Percentiles rank a stretch among this genome's conserved stretches.
Evolutionary conservation across 2,113 vertebrate species (phyloP).

Genomic region (Syngnathus scovelli): DNA sequence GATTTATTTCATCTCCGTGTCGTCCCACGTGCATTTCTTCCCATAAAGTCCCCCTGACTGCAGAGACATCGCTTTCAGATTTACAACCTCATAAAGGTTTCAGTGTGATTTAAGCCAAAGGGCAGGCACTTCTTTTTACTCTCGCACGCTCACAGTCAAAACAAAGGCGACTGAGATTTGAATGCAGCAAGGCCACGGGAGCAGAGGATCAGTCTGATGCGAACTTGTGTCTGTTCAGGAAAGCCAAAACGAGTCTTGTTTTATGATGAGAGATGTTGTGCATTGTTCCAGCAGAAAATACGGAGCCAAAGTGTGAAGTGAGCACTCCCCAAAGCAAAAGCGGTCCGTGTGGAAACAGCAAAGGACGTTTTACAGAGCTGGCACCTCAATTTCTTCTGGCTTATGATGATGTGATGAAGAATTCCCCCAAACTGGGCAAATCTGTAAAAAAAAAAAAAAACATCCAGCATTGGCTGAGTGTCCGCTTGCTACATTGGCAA

Average conservation of each 20-base stretch:
- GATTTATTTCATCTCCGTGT: conserved; percentile 56
- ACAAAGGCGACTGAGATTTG: neutral
- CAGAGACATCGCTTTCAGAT: conserved; percentile 55
- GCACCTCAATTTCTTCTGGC: neutral
- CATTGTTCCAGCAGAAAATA: conserved; percentile 23
- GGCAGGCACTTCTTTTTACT: conserved; percentile 7
- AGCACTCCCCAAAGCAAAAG: conserved; percentile 18
- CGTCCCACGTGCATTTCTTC: conserved; percentile 42
- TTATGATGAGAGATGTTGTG: conserved; percentile 3
- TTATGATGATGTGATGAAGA: neutral
- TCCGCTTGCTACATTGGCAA: neutral
- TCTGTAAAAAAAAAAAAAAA: neutral
- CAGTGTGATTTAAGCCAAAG: conserved; percentile 61
- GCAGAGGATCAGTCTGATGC: conserved; percentile 15
- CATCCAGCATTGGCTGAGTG: neutral
- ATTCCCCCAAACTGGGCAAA: neutral
- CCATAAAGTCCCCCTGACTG: conserved; percentile 52
- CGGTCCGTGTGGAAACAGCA: no score
- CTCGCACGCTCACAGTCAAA: neutral
- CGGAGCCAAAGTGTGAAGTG: conserved; percentile 26
- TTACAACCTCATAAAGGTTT: conserved; percentile 66
- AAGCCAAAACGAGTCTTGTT: conserved; percentile 6
- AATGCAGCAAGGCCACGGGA: neutral
- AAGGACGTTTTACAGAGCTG: no score
- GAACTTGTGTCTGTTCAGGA: conserved; percentile 24